Evolutionary conservation across 2,888 invertebrate genomes (phyloP).

Genomic region (Tiphia femorata): DNA sequence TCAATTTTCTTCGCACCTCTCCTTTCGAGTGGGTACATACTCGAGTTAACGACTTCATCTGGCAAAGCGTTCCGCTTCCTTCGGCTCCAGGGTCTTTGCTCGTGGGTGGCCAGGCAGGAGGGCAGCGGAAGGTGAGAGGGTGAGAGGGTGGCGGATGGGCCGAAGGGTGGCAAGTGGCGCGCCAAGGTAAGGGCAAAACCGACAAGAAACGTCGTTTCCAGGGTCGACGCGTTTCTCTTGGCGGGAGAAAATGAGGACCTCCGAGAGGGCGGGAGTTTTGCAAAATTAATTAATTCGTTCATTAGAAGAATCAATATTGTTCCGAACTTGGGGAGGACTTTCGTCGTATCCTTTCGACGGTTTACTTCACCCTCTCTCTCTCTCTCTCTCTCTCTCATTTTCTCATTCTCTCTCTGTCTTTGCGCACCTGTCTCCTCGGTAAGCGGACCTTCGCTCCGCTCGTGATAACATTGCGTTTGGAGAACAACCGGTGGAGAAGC

Average conservation of each 20-base stretch:
- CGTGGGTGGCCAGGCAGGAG: slow-evolving; percentile 1
- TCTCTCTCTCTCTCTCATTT: too few species aligned
- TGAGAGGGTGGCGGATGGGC: slow-evolving; percentile 6
- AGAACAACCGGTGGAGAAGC: slow-evolving; percentile 24
- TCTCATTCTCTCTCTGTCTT: background rate
- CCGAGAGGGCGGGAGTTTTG: too few species aligned
- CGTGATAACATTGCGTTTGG: slow-evolving; percentile 20
- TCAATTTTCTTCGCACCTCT: slow-evolving; percentile 46
- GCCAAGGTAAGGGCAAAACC: background rate
- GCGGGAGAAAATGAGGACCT: background rate
- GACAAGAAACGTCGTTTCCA: background rate
- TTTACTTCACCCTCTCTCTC: slow-evolving; percentile 5
- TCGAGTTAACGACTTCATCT: slow-evolving; percentile 61
- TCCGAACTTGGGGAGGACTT: slow-evolving; percentile 14
- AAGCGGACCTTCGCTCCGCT: background rate
- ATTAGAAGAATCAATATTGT: slow-evolving; percentile 48
- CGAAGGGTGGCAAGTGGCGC: too few species aligned
- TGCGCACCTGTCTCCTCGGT: background rate
- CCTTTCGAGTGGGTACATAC: slow-evolving; percentile 54
- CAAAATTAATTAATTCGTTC: slow-evolving; percentile 50
- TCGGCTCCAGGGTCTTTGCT: slow-evolving; percentile 24
- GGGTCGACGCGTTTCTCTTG: background rate
- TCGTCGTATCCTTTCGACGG: slow-evolving; percentile 9
- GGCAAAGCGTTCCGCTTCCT: slow-evolving; percentile 21
- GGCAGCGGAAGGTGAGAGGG: slow-evolving; percentile 1